Evolutionary conservation across 2,888 invertebrate genomes (phyloP).

Genomic region (Athetis lepigone): DNA sequence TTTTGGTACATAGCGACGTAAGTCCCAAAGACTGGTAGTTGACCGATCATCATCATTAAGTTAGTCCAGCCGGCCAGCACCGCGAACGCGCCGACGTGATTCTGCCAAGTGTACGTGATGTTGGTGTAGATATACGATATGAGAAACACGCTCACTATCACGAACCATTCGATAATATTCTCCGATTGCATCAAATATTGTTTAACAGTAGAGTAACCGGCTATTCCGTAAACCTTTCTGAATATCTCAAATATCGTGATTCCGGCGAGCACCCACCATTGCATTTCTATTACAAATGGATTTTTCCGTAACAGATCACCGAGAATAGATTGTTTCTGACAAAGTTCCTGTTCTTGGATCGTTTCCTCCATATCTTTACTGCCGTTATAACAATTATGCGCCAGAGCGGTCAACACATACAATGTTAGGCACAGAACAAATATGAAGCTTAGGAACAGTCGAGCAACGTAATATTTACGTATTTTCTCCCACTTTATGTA

Average conservation of each 20-base stretch:
- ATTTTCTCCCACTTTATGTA: constrained; percentile 98
- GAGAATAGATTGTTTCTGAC: constrained; percentile 94
- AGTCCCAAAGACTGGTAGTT: constrained; percentile 96
- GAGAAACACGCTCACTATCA: constrained; percentile 95
- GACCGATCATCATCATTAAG: constrained; percentile 97
- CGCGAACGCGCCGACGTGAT: constrained; percentile 96
- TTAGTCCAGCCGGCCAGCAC: constrained; percentile 97
- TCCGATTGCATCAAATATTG: constrained; percentile 96
- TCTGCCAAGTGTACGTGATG: constrained; percentile 94
- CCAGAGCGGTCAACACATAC: constrained; percentile 95
- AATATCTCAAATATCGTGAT: constrained; percentile 95
- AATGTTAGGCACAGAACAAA: constrained; percentile 95
- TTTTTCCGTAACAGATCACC: constrained; percentile 94
- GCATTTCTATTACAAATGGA: constrained; percentile 94
- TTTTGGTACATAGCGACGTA: constrained; percentile 98
- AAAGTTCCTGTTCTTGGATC: constrained; percentile 93
- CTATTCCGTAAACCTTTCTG: constrained; percentile 95
- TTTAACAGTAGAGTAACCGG: constrained; percentile 95
- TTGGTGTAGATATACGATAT: constrained; percentile 96
- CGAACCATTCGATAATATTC: constrained; percentile 97
- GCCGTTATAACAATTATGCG: constrained; percentile 96
- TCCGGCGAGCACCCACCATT: constrained; percentile 95
- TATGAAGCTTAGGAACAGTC: constrained; percentile 94
- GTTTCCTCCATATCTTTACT: constrained; percentile 94
- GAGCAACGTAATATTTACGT: constrained; percentile 95